Base-by-base conservation (phyloP, 2,797 vertebrate genomes). In the Petrocephalus sullivani region DNA sequence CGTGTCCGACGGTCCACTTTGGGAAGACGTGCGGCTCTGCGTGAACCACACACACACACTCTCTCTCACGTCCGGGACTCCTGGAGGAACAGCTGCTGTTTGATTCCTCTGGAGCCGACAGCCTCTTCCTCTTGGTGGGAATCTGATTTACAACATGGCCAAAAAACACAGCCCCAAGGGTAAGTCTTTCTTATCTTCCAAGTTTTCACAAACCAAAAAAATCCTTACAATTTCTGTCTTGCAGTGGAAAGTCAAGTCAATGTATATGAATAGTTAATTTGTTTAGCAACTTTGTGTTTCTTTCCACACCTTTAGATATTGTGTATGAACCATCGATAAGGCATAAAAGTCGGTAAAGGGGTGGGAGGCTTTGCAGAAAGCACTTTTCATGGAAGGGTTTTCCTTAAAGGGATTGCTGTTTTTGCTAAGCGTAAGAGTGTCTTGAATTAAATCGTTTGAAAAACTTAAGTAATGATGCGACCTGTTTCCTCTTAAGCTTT, bases 141-240 rank as follows among this genome's bases (percentile, higher is more conserved):
- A 16, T 49, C 86, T 46, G 58, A 67, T 56, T 87, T 64, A 51
- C n/a, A 87, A 41, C 54, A 87, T 87, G 86, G 86, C 86, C 86
- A 87, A 51, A 87, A 87, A 64, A 67, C 61, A 64, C 58, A 51
- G 41, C 60, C 86, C 86, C 37, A 87, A 67, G 86, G 86, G 86
- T 87, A 87, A 87, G 86, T 33, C 57, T 83, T 51, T 21, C 6
- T 61, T 37, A n/a, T 64, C n/a, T 51, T 64, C 49, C 49, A 2
- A 5, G 2, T 12, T 54, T 53, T 84, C 46, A 23, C 10, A 10
- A 53, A 9, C 10, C 19, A 84, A 28, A 23, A 33, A 41, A 86
- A 56, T 41, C 7, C 19, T 86, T 46, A 58, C 37, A 21, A 37
- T 86, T 28, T 37, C 54, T 58, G 54, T 54, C 41, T 54, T 58